Evolutionary conservation across 2,113 vertebrate species (phyloP).

Genomic region (Lasiurus borealis): DNA sequence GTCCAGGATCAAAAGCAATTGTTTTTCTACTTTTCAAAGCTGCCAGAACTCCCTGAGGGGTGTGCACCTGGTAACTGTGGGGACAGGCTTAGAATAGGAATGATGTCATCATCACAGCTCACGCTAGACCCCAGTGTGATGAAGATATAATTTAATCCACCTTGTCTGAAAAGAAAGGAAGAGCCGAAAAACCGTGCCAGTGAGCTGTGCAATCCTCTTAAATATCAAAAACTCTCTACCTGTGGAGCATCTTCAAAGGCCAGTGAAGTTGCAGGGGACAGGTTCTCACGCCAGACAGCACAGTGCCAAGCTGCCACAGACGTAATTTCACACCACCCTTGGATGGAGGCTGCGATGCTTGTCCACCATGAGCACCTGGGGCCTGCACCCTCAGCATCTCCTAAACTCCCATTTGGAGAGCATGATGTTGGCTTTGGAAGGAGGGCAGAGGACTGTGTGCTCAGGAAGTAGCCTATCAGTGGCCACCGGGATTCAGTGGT

Average conservation of each 20-base stretch:
- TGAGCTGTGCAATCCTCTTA: neutral
- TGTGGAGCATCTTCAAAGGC: neutral
- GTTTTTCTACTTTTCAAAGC: conserved; percentile 1
- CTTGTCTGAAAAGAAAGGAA: conserved; percentile 57
- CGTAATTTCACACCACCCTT: conserved; percentile 1
- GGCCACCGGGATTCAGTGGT: neutral
- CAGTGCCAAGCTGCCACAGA: neutral
- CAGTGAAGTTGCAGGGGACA: neutral
- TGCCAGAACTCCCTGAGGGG: conserved; percentile 11
- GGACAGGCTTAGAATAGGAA: neutral
- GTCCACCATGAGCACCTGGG: neutral
- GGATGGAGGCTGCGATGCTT: neutral
- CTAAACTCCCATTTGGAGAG: neutral
- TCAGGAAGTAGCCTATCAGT: neutral
- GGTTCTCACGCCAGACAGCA: neutral
- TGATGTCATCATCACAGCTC: neutral
- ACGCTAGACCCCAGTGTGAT: neutral
- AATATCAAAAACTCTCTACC: neutral
- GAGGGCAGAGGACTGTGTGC: neutral
- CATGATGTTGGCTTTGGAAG: neutral
- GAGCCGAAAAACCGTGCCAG: neutral
- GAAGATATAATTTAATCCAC: conserved; percentile 23
- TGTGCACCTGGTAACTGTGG: neutral
- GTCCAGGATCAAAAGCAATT: conserved; percentile 52
- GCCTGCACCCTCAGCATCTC: neutral